Conservation (phyloP, 2,888 invertebrate species). For the Cylindroiulus punctatus region DNA sequence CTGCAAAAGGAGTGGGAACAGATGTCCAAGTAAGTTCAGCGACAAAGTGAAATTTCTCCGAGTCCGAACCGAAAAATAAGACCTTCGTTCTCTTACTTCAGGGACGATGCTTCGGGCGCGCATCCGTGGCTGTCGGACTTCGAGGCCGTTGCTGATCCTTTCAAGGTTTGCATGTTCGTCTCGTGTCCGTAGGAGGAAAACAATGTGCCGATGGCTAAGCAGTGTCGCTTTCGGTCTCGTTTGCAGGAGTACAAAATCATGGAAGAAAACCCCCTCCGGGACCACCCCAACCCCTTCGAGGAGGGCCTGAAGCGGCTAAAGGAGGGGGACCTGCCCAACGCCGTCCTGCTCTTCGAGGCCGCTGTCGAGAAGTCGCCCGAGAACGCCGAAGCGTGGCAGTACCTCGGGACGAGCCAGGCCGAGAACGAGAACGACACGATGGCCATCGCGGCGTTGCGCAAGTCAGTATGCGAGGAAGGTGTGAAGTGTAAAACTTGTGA, state of each 20-base stretch:
- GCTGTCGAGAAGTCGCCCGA: constrained; percentile 85
- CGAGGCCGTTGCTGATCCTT: constrained; percentile 73
- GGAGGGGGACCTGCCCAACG: constrained; percentile 92
- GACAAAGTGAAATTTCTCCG: too few species aligned
- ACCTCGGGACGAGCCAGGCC: constrained; percentile 90
- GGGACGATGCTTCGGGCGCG: constrained; percentile 63
- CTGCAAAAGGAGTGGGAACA: constrained; percentile 67
- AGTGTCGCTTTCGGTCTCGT: constrained; percentile 57
- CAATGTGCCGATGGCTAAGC: neutral
- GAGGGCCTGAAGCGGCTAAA: constrained; percentile 84
- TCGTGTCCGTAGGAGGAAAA: too few species aligned
- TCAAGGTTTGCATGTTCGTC: constrained; percentile 67
- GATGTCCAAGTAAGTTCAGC: constrained; percentile 71
- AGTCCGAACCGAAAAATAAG: too few species aligned
- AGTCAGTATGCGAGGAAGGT: constrained; percentile 63
- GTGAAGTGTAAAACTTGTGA: neutral
- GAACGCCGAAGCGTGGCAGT: constrained; percentile 83
- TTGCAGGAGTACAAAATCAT: constrained; percentile 79
- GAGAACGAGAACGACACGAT: constrained; percentile 97
- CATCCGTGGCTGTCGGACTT: constrained; percentile 80
- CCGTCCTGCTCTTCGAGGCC: constrained; percentile 95
- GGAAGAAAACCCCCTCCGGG: constrained; percentile 86
- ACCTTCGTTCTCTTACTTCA: neutral
- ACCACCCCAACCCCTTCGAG: constrained; percentile 80
- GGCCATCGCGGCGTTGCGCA: constrained; percentile 90